phyloP scores from a whole-genome alignment of 2,888 invertebrate species.

The Shargacucullia verbasci region DNA sequence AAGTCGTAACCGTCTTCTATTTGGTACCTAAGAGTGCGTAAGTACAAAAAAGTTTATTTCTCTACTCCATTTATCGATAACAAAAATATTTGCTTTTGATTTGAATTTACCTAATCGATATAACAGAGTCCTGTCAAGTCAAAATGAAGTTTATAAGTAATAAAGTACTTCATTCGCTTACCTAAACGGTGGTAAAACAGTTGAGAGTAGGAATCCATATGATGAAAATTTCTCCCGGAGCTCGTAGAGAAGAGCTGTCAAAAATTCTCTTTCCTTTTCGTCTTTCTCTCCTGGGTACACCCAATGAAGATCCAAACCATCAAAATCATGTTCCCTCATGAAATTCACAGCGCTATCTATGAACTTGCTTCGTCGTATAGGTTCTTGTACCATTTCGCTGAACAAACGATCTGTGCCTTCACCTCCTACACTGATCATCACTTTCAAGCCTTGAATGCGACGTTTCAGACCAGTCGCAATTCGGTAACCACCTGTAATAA shows the following conservation, averaged over 20 bases:
- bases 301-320: conserved; percentile 95
- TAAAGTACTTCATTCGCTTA: too few species aligned
- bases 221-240: conserved; percentile 89
- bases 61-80: too few species aligned
- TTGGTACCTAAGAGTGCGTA: conserved; percentile 74
- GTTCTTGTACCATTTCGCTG: conserved; percentile 90
- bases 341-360: conserved; percentile 91
- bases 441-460: conserved; percentile 91
- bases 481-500: conserved; percentile 91
- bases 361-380: conserved; percentile 88
- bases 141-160: too few species aligned
- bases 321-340: conserved; percentile 92
- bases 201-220: conserved; percentile 88
- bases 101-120: too few species aligned
- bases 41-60: neutral
- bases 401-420: conserved; percentile 90
- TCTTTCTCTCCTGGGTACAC: conserved; percentile 90
- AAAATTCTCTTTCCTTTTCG: conserved; percentile 87
- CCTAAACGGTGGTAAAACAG: conserved; percentile 89
- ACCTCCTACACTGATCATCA: conserved; percentile 93
- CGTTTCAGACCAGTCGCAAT: conserved; percentile 91
- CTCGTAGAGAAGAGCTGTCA: conserved; percentile 89
- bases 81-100: too few species aligned
- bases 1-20: conserved; percentile 92
- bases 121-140: too few species aligned